These are phyloP conservation scores for Rhimphoctona megacephalus DNA, from an alignment of 2,888 invertebrate species.

Conservation along the genomic window DNA sequence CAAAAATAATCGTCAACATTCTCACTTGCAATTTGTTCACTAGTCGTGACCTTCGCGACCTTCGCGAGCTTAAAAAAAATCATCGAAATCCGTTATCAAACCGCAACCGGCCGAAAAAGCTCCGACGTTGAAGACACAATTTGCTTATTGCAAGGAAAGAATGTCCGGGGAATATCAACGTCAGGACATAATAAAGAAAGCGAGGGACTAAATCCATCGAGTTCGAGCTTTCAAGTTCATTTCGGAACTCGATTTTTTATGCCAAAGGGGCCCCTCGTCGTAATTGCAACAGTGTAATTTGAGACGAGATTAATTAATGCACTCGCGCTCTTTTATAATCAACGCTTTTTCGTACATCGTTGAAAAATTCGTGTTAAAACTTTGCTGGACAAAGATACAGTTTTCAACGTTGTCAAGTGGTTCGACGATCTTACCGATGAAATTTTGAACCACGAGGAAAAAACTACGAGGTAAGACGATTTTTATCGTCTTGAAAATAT, in stretches of 20 bases:
- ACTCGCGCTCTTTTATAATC: background rate
- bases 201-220: background rate
- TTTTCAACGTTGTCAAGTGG: conserved; percentile 19
- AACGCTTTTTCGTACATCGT: conserved; percentile 1
- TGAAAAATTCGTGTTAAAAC: background rate
- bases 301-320: background rate
- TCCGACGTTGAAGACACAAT: background rate
- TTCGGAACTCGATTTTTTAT: conserved; percentile 5
- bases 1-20: background rate
- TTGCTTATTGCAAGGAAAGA: background rate
- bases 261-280: background rate
- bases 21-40: background rate
- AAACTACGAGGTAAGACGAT: conserved; percentile 10
- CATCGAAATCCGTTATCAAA: background rate
- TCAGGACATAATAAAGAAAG: background rate
- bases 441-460: conserved; percentile 18
- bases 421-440: conserved; percentile 1
- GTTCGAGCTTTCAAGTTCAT: background rate
- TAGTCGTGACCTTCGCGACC: background rate
- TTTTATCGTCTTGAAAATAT: background rate
- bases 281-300: background rate
- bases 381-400: conserved; percentile 3
- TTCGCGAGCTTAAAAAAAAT: background rate
- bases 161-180: background rate
- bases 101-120: background rate